Evolutionary conservation across 2,888 invertebrate genomes (phyloP).

Genomic region (Malacosoma neustria): DNA sequence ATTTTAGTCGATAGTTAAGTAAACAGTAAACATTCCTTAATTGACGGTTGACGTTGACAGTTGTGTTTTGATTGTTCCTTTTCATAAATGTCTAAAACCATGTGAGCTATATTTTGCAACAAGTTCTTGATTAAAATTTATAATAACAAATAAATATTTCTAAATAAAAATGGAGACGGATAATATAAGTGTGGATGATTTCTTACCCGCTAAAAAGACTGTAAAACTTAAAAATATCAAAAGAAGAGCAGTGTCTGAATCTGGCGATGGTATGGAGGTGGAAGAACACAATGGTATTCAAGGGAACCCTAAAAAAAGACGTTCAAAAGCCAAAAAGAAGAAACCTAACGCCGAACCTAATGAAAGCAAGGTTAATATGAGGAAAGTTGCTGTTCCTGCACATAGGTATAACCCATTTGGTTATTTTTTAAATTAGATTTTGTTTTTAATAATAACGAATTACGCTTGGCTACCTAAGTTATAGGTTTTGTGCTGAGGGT

Average conservation of each 20-base stretch:
- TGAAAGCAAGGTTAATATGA: slow-evolving; percentile 75
- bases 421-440: too few species aligned
- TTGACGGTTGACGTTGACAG: slow-evolving; percentile 11
- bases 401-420: slow-evolving; percentile 81
- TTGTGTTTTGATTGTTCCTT: too few species aligned
- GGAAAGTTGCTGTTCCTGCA: slow-evolving; percentile 91
- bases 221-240: slow-evolving; percentile 67
- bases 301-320: slow-evolving; percentile 44
- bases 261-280: slow-evolving; percentile 78
- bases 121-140: slow-evolving; percentile 5
- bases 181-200: slow-evolving; percentile 70
- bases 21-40: slow-evolving; percentile 8
- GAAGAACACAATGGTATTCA: slow-evolving; percentile 79
- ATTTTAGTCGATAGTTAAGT: too few species aligned
- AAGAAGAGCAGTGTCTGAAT: slow-evolving; percentile 58
- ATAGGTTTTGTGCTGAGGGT: too few species aligned
- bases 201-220: slow-evolving; percentile 66
- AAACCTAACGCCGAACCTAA: slow-evolving; percentile 57
- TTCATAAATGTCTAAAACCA: too few species aligned
- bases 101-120: slow-evolving; percentile 20
- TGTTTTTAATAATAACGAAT: too few species aligned
- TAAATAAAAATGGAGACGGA: slow-evolving; percentile 48
- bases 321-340: slow-evolving; percentile 53
- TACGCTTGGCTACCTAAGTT: too few species aligned
- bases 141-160: neutral